Base-by-base conservation (phyloP, 2,888 invertebrate species). In the Spodoptera exigua region DNA sequence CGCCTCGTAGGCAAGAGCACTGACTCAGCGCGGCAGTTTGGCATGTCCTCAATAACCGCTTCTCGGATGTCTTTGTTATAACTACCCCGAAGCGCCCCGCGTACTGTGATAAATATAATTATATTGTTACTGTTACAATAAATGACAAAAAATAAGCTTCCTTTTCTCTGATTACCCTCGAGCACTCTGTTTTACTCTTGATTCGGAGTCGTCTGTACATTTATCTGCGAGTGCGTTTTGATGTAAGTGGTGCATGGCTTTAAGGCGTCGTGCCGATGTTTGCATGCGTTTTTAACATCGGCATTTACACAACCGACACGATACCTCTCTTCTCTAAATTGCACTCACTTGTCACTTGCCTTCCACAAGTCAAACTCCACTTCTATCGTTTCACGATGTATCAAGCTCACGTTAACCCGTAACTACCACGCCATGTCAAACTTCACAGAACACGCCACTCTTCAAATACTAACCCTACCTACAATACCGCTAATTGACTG, bases 71-170 rank as follows among this genome's bases (percentile, higher is more conserved):
- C 80, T 79, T 78, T 71, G 78, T 79, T 81, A 82, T 81, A 84
- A 84, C 83, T 84, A 87, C 91, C 93, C 92, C 92, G 89, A 91
- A 93, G 91, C 92, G 94, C 93, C 93, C 93, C 93, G 93, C 93
- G 94, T 93, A 92, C 93, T 94, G 93, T 94, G 94, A 94, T 94
- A 93, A 91, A 90, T 92, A 74, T 74, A 66, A 67, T 71, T 73
- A 90, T 89, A 92, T 90, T 92, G 91, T 94, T 94, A 93, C 84
- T 92, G 93, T 93, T 94, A 93, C 89, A 94, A 92, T 93, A 93
- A 94, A 93, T 88, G 68, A 87, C 85, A 84, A 88, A 89, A 88
- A 76, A 9, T 84, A 79, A 87, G 82, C 81, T 83, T 86, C 81
- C 83, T 87, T 88, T 89, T 84, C 83, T 82, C 85, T 82, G 82